Evolutionary conservation across 2,888 invertebrate genomes (phyloP), one percentile per base, ranked within the genome.

Genomic region (Ennomos erosarius): DNA sequence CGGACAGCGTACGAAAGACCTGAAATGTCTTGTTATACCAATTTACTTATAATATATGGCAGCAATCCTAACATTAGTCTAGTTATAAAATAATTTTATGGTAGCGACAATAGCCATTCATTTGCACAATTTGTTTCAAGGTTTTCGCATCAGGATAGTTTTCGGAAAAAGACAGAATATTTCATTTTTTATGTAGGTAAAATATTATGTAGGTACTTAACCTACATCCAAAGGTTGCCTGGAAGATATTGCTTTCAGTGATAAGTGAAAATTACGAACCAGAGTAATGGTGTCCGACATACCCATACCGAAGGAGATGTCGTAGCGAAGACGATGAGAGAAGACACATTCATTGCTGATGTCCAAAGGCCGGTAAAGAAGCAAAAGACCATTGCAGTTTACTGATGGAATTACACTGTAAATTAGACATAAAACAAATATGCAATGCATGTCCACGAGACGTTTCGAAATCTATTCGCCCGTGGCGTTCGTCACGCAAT

Each of bases 211-310:
- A n/a, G n/a, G n/a, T n/a, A n/a, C n/a, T n/a, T n/a, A n/a, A n/a
- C n/a, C n/a, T n/a, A n/a, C n/a, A n/a, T n/a, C n/a, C n/a, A n/a
- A n/a, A n/a, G n/a, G n/a, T n/a, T n/a, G n/a, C n/a, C n/a, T n/a
- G n/a, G n/a, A n/a, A n/a, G n/a, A n/a, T n/a, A n/a, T n/a, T n/a
- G n/a, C n/a, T n/a, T n/a, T n/a, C n/a, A n/a, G n/a, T n/a, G n/a
- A 3, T 10, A 10, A 10, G 9, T 1, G 13, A 9, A 35, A 2
- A 34, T 9, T 57, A 75, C 78, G 43, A 70, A 89, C 90, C 84
- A 91, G 67, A 11, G 89, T 88, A 10, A 85, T 78, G 4, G 90
- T 91, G 62, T 91, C 91, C 0, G 91, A 87, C 87, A 90, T 87
- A 1, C 90, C 90, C 87, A 88, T 89, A 1, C 90, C 91, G 50